Percentiles rank a stretch among this genome's conserved stretches.
Evolutionary conservation across 2,888 invertebrate species (phyloP).

Genomic region (Adineta ricciae): DNA sequence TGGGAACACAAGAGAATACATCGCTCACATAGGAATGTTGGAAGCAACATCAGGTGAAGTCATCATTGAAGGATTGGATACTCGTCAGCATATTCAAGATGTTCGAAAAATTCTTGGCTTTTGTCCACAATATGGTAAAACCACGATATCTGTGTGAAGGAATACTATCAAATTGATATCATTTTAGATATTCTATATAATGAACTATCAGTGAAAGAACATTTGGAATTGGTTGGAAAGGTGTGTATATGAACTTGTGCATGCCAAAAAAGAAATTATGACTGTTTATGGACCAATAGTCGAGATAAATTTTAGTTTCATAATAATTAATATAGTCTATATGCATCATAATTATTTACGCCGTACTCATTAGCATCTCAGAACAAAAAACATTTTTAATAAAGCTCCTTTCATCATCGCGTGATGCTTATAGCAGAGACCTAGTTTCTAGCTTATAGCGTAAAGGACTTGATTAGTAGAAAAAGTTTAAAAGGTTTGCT

Average conservation of each 20-base stretch:
- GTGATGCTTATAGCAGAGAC: no score
- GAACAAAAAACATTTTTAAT: no score
- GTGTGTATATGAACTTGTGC: not conserved
- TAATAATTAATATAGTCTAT: no score
- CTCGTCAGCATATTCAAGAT: conserved; percentile 20
- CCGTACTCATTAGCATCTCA: no score
- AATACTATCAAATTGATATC: not conserved
- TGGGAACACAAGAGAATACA: not conserved
- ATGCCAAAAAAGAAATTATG: no score
- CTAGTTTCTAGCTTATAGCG: no score
- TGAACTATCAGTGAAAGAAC: conserved; percentile 10
- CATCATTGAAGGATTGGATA: conserved; percentile 21
- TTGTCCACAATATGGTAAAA: conserved; percentile 19
- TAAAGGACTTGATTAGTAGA: no score
- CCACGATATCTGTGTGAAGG: not conserved
- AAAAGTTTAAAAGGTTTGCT: no score
- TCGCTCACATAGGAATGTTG: conserved; percentile 6
- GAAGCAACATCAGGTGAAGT: conserved; percentile 19
- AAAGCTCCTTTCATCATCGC: no score
- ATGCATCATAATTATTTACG: no score
- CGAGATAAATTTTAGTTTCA: no score
- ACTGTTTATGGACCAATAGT: no score
- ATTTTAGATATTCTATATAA: not conserved
- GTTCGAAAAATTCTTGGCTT: not conserved
- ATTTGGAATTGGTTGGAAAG: not conserved